Evolutionary conservation across 2,888 invertebrate genomes (phyloP).

Genomic region (Troides oblongomaculatus): DNA sequence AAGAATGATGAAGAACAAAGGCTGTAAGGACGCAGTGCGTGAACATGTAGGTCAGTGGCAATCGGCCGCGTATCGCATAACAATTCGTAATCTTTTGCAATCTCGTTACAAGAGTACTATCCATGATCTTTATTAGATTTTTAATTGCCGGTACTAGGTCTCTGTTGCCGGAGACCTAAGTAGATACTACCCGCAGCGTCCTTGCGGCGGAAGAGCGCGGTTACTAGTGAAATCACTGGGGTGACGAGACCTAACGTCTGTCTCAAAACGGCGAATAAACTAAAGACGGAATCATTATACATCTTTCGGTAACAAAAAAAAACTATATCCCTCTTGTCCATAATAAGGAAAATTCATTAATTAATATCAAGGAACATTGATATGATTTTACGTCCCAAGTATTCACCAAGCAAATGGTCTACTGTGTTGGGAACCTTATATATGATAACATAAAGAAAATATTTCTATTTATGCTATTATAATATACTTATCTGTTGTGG

Average conservation of each 20-base stretch:
- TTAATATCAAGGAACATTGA: no score
- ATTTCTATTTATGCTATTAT: not conserved
- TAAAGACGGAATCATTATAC: no score
- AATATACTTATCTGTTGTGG: not conserved
- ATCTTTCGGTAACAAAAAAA: no score
- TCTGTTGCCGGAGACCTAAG: no score
- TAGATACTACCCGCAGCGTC: no score
- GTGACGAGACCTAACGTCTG: no score
- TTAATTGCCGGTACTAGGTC: not conserved
- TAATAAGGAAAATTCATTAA: no score
- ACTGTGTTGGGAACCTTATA: not conserved
- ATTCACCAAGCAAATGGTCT: not conserved
- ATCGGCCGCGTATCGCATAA: slow-evolving; percentile 32
- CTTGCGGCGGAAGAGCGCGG: no score
- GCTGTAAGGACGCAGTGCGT: slow-evolving; percentile 23
- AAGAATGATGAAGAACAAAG: slow-evolving; percentile 16
- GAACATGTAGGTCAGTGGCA: slow-evolving; percentile 35
- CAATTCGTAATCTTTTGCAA: slow-evolving; percentile 36
- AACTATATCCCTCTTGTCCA: no score
- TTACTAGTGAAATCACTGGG: no score
- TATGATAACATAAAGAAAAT: not conserved
- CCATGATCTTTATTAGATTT: slow-evolving; percentile 23
- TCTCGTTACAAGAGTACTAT: slow-evolving; percentile 32
- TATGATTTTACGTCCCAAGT: not conserved
- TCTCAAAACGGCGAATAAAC: no score